These are phyloP conservation scores for Cosmorhoe ocellata DNA, from an alignment of 2,888 invertebrate species.

Conservation along the genomic window DNA sequence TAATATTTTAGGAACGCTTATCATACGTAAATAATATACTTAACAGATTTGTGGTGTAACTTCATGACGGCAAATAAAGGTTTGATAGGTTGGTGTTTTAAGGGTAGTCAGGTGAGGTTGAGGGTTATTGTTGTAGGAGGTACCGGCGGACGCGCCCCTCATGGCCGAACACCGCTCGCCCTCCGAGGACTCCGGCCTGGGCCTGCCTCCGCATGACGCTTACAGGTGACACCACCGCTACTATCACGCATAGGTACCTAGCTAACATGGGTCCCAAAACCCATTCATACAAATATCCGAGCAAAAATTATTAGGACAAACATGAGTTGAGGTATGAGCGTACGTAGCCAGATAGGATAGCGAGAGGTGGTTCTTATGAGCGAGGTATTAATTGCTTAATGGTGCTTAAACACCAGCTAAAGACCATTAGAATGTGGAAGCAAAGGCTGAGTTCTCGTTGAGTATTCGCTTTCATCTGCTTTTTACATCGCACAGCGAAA, in stretches of 20 bases:
- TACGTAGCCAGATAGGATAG: slow-evolving; percentile 21
- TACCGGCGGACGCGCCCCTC: slow-evolving; percentile 80
- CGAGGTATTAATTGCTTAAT: slow-evolving; percentile 57
- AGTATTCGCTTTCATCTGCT: slow-evolving; percentile 67
- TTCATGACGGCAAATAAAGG: slow-evolving; percentile 9
- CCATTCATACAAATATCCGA: slow-evolving; percentile 10
- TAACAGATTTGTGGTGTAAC: slow-evolving; percentile 1
- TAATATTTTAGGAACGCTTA: no score
- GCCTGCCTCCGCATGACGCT: slow-evolving; percentile 90
- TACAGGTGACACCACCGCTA: slow-evolving; percentile 83
- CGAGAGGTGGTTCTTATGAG: slow-evolving; percentile 50
- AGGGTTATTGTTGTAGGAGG: slow-evolving; percentile 83
- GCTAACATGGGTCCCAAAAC: slow-evolving; percentile 7
- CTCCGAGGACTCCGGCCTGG: slow-evolving; percentile 97
- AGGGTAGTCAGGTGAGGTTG: slow-evolving; percentile 66
- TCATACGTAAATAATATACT: slow-evolving; percentile 2
- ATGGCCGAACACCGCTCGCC: slow-evolving; percentile 91
- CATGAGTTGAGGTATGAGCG: slow-evolving; percentile 4
- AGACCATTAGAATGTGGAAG: slow-evolving; percentile 64
- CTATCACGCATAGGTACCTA: slow-evolving; percentile 35
- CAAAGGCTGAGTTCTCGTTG: slow-evolving; percentile 65
- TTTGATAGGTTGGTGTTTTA: slow-evolving; percentile 24
- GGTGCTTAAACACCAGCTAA: slow-evolving; percentile 55
- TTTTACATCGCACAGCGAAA: slow-evolving; percentile 65
- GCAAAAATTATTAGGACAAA: background rate